Evolutionary conservation across 2,888 invertebrate genomes (phyloP).

Genomic region (Amphipyra tragopoginis): DNA sequence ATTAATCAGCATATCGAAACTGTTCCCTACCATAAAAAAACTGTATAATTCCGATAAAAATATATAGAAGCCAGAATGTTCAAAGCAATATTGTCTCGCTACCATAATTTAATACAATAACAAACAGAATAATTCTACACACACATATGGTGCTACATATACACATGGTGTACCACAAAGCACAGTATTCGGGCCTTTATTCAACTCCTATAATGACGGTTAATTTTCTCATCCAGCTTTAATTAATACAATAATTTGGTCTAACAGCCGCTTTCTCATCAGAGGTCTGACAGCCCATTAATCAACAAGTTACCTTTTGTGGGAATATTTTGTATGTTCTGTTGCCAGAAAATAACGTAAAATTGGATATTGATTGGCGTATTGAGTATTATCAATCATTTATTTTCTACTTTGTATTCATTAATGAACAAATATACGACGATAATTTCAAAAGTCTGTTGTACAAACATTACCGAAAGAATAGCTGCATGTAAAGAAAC

Average conservation of each 20-base stretch:
- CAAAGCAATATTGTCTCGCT: neutral
- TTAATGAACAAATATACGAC: neutral
- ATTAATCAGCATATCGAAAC: no score
- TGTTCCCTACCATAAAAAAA: no score
- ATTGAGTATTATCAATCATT: constrained; percentile 25
- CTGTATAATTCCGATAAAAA: no score
- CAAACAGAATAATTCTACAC: neutral
- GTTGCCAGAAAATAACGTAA: constrained; percentile 24
- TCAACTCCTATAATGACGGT: constrained; percentile 8
- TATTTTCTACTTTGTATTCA: constrained; percentile 8
- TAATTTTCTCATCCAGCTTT: constrained; percentile 25
- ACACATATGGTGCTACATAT: neutral
- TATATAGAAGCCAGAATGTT: no score
- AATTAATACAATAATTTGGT: constrained; percentile 54
- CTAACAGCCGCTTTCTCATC: constrained; percentile 37
- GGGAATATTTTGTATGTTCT: constrained; percentile 21
- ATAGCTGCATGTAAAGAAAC: neutral
- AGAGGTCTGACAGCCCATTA: constrained; percentile 54
- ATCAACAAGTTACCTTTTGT: constrained; percentile 48
- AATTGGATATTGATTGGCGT: constrained; percentile 30
- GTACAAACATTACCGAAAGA: no score
- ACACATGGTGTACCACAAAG: constrained; percentile 17
- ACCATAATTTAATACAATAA: neutral
- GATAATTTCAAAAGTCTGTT: no score
- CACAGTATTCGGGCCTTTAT: constrained; percentile 9